These are phyloP conservation scores for Odocoileus virginianus DNA, from an alignment of 2,113 vertebrate species.

Conservation along the genomic window DNA sequence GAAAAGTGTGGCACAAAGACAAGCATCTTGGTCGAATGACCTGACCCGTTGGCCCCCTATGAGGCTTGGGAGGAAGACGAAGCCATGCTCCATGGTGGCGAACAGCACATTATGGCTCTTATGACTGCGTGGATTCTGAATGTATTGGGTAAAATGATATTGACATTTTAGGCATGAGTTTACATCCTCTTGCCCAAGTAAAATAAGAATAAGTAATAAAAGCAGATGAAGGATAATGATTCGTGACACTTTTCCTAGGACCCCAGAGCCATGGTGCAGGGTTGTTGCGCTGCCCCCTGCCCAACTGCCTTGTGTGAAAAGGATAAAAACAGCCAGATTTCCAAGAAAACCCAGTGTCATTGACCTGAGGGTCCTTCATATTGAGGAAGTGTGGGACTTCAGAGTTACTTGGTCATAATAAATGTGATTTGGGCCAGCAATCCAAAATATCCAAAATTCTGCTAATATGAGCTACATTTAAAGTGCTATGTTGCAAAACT, in stretches of 20 bases:
- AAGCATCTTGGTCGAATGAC: background rate
- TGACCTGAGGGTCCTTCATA: background rate
- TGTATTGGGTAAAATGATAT: background rate
- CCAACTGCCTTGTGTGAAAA: background rate
- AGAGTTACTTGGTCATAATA: constrained; percentile 6
- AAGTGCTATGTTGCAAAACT: background rate
- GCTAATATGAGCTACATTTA: background rate
- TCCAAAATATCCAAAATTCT: background rate
- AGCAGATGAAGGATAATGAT: background rate
- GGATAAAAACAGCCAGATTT: background rate
- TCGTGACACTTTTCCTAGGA: background rate
- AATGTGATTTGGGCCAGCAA: background rate
- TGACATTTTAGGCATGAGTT: background rate
- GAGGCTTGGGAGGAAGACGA: background rate
- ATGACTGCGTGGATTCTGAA: background rate
- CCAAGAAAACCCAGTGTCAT: background rate
- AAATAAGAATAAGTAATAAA: background rate
- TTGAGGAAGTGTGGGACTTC: background rate
- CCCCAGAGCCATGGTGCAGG: background rate
- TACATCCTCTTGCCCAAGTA: background rate
- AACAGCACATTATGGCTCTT: background rate
- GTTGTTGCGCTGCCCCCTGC: accelerated
- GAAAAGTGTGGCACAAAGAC: background rate
- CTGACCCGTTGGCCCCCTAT: background rate
- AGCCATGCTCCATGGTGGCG: background rate